A percentile compares a stretch with the other conserved stretches of the same genome.
Conservation (phyloP, 2,888 invertebrate species). For the Orthonychiurus folsomi region DNA sequence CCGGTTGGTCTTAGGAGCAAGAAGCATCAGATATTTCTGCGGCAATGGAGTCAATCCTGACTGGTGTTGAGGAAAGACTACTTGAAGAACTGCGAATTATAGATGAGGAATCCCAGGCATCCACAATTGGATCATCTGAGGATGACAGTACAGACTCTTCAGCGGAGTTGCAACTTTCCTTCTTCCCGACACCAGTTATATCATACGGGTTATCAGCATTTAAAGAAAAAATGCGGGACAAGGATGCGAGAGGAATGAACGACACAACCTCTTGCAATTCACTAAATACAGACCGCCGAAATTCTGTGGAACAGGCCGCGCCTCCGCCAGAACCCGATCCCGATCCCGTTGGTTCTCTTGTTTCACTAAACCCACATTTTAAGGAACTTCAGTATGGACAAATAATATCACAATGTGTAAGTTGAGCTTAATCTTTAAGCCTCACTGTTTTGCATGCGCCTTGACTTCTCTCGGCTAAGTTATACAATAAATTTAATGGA, state of each 20-base stretch:
- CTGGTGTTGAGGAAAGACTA: constrained; percentile 43
- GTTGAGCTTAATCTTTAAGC: no score
- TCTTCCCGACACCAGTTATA: not conserved
- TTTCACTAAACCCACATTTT: constrained; percentile 29
- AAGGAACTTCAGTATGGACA: constrained; percentile 39
- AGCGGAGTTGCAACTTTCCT: not conserved
- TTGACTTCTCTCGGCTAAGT: no score
- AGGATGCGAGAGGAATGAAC: constrained; percentile 12
- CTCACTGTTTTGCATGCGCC: no score
- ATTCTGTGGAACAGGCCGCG: not conserved
- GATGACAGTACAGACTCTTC: constrained; percentile 12
- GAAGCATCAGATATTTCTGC: not conserved
- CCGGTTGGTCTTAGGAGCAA: no score
- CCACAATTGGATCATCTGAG: constrained; percentile 6
- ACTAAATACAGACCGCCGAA: not conserved
- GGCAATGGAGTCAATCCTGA: not conserved
- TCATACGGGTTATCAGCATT: constrained; percentile 31
- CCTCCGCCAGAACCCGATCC: not conserved
- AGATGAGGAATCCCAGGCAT: not conserved
- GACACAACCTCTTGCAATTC: not conserved
- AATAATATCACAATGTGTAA: constrained; percentile 55
- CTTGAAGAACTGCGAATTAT: constrained; percentile 9
- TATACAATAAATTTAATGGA: no score
- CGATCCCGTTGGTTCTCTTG: not conserved
- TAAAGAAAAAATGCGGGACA: constrained; percentile 22